Evolutionary conservation across 2,797 vertebrate genomes (phyloP).

Genomic region (Sarcophilus harrisii): DNA sequence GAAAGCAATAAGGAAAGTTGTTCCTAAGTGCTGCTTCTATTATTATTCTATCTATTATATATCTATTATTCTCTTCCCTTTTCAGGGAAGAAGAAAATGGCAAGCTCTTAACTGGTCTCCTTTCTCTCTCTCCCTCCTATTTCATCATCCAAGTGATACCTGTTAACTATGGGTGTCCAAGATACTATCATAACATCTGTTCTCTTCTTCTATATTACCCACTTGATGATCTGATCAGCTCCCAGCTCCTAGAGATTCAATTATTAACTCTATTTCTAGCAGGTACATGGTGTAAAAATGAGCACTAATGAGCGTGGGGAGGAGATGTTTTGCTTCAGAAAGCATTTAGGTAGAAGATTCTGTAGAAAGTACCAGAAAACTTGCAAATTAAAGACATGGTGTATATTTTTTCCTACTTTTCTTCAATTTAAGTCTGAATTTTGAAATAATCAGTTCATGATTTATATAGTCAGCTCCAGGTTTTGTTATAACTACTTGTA

Average conservation of each 20-base stretch:
- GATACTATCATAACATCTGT: not conserved
- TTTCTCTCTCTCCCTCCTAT: too few relatives aligned
- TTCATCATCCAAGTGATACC: not conserved
- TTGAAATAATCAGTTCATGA: too few relatives aligned
- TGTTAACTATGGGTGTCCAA: not conserved
- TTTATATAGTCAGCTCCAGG: too few relatives aligned
- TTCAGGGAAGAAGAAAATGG: not conserved
- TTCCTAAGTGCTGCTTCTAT: not conserved
- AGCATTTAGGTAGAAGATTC: not conserved
- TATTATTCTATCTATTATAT: too few relatives aligned
- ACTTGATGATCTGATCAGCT: not conserved
- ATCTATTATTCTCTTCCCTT: not conserved
- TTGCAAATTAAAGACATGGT: not conserved
- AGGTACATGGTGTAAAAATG: not conserved
- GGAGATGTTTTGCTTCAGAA: not conserved
- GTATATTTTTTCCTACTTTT: not conserved
- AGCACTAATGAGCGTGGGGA: not conserved
- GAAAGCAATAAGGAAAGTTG: not conserved
- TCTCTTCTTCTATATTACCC: not conserved
- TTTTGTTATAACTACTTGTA: too few relatives aligned
- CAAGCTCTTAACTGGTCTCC: not conserved
- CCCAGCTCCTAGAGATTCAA: not conserved
- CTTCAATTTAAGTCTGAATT: too few relatives aligned
- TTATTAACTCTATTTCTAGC: not conserved
- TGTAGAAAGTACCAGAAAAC: not conserved